Evolutionary conservation across 2,888 invertebrate genomes (phyloP), one percentile per base, ranked within the genome.

Genomic region (Peribatodes rhomboidaria): DNA sequence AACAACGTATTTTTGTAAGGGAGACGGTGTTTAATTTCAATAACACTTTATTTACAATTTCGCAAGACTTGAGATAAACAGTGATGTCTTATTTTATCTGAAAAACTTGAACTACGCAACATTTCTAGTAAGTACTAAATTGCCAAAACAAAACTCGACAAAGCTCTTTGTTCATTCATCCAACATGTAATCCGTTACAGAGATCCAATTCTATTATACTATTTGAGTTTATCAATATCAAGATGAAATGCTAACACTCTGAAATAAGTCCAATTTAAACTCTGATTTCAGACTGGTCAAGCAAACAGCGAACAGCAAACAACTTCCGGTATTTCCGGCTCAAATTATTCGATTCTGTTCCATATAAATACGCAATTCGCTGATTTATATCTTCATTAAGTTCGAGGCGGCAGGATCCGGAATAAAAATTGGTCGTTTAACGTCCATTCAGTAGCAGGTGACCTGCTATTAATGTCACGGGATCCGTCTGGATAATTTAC

Each of bases 321-420:
- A 37, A 37, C 1, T 2, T 37, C 13, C 13, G 11, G 37, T 13
- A 13, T 37, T 2, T 41, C 14, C 39, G 1, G 14, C 14, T 8
- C 1, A 8, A 41, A 41, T 4, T 16, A 41, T 14, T 1, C 18
- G 10, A 10, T 8, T 0, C 41, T 18, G 41, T 44, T 1, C 18
- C 18, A 11, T 22, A 46, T 22, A 46, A 46, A 49, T 16, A 4
- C 47, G 47, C 47, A 49, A 49, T 31, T 14, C 6, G 31, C 1
- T 14, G 16, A 49, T 49, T 49, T 49, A 49, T 49, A 4, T 10
- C 16, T 49, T 49, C 47, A 52, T 52, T 20, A 52, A 52, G 37
- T 52, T 11, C 10, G 20, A 50, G 18, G 16, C 0, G 37, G 37
- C 52, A 20, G 22, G 13, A 53, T 39, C 22, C 22, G 10, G 53